Conservation (phyloP, 1,140 invertebrate species). For the Penaeus chinensis region DNA sequence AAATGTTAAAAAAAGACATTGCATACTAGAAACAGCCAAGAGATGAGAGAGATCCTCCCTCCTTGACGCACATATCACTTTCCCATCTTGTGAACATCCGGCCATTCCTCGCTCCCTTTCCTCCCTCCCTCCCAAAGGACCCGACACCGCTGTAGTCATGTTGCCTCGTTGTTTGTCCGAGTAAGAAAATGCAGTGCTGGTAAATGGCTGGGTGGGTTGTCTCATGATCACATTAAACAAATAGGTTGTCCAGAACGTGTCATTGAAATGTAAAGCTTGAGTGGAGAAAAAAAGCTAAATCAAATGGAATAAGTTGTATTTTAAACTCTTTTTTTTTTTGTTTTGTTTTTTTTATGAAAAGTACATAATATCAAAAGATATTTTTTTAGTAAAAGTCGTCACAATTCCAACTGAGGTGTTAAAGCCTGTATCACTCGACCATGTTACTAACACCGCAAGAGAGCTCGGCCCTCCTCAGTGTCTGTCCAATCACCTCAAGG, state of each 20-base stretch:
- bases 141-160: constrained; percentile 9
- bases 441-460: constrained; percentile 42
- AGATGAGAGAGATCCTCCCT: constrained; percentile 53
- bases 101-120: constrained; percentile 54
- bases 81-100: constrained; percentile 58
- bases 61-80: constrained; percentile 59
- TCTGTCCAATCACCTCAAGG: constrained; percentile 54
- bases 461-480: constrained; percentile 34
- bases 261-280: no score
- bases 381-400: no score
- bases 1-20: constrained; percentile 23
- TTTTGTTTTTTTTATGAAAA: no score
- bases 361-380: no score
- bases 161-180: constrained; percentile 11
- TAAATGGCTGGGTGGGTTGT: constrained; percentile 46
- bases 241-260: neutral
- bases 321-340: no score
- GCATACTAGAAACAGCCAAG: constrained; percentile 48
- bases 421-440: constrained; percentile 22
- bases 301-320: no score
- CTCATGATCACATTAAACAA: constrained; percentile 4
- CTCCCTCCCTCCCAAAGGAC: constrained; percentile 39
- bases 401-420: neutral
- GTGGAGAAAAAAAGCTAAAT: no score
- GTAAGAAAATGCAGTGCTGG: constrained; percentile 41